Evolutionary conservation across 2,113 vertebrate genomes (phyloP).

Genomic region (Misgurnus anguillicaudatus): DNA sequence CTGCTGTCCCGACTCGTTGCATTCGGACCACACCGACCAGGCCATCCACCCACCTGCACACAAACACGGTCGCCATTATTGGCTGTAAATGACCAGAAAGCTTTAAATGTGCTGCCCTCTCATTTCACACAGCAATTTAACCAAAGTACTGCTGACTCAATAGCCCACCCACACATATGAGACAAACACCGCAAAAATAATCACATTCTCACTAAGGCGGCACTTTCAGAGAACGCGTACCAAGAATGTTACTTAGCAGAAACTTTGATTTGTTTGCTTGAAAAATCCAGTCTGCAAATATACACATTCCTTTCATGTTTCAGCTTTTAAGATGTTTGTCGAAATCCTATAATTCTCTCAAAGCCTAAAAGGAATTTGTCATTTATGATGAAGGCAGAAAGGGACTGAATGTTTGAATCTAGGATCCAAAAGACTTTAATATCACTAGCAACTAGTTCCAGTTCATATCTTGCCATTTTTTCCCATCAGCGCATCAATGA

Average conservation of each 20-base stretch:
- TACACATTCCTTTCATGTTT: conserved; percentile 36
- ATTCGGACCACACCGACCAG: conserved; percentile 93
- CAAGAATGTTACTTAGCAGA: background rate
- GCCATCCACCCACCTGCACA: conserved; percentile 92
- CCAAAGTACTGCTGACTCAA: conserved; percentile 10
- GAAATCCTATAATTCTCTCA: background rate
- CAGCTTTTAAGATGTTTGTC: conserved; percentile 4
- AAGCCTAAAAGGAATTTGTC: conserved; percentile 13
- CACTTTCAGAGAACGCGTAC: conserved; percentile 1
- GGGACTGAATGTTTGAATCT: conserved; percentile 1
- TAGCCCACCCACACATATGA: conserved; percentile 56
- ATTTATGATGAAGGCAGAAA: conserved; percentile 14
- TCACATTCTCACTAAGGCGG: conserved; percentile 10
- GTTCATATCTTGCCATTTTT: background rate
- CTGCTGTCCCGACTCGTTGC: conserved; percentile 86
- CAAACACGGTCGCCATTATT: conserved; percentile 26
- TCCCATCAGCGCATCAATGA: conserved; percentile 35
- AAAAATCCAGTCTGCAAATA: conserved; percentile 32
- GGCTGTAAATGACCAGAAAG: background rate
- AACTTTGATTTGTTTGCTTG: conserved; percentile 14
- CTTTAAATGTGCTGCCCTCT: background rate
- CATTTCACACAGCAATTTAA: background rate
- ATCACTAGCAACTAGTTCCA: conserved; percentile 19
- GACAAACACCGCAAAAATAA: conserved; percentile 39
- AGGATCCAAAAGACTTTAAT: conserved; percentile 15